Base-by-base conservation (phyloP, 2,888 invertebrate species). In the Leucophenga maculata region DNA sequence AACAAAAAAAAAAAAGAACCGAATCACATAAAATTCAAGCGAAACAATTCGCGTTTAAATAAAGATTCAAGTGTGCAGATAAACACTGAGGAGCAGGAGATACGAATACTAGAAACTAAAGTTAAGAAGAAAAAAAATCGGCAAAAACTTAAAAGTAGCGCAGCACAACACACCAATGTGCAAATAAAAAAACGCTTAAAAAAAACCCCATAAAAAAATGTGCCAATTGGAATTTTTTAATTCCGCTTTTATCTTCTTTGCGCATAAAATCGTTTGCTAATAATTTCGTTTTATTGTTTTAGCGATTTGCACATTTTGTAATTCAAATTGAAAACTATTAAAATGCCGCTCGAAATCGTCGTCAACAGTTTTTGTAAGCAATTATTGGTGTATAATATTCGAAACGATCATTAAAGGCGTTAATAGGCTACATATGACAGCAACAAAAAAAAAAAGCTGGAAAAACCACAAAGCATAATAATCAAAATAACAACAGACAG, bases 381-480 rank as follows among this genome's bases (percentile, higher is more conserved):
- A 44, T 55, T 55, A 22, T 55, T 20, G 0, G 0, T 6, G 31
- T 32, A 20, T 31, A 11, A 20, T 50, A 60, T 70, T 64, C 64
- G 57, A 67, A 52, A 31, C 60, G 32, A 70, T 62, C 70, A 74
- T 74, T 65, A 67, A 67, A 67, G 74, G 74, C 74, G 71, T 71
- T 68, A 74, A 52, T 46, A 46, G 54, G 46, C 65, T 54, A 50
- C 32, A 22, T 50, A 48, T 52, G 46, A 52, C 22, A 62, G 31
- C 46, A n/a, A n/a, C n/a, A 55, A 62, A 59, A 62, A 55, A 69
- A 67, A 39, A 39, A 70, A 67, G 6, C 22, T 55, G 50, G 50
- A 44, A 62, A 65, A 26, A 31, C 9, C 59, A 4, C 55, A 59
- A 60, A 39, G 66, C 62, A 64, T 72, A 68, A 64, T 59, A 39